These are phyloP conservation scores for Drosophila takahashii DNA, from an alignment of 1,140 invertebrate species.

Conservation along the genomic window DNA sequence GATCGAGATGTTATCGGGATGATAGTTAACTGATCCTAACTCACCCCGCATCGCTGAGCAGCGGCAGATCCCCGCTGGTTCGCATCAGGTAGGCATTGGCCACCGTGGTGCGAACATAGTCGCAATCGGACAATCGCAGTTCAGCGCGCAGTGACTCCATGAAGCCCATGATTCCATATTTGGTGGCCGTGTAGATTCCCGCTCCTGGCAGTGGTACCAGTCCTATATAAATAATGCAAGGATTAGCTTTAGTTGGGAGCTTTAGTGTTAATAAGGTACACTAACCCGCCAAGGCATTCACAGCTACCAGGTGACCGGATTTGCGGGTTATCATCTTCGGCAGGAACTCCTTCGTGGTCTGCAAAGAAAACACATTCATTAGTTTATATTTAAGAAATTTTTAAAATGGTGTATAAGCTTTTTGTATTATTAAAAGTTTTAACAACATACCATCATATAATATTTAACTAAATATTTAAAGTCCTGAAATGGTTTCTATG, in stretches of 20 bases:
- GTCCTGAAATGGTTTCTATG: too few relatives aligned
- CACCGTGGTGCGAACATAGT: conserved; percentile 78
- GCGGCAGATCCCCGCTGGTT: conserved; percentile 77
- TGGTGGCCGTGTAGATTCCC: conserved; percentile 82
- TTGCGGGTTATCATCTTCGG: conserved; percentile 80
- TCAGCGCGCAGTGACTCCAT: conserved; percentile 77
- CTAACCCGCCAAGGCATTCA: conserved; percentile 76
- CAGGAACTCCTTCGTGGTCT: conserved; percentile 82
- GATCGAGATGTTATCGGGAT: conserved; percentile 5
- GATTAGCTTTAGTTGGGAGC: too few relatives aligned
- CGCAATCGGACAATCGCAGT: conserved; percentile 72
- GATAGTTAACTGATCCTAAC: not conserved
- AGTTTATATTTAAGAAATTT: not conserved
- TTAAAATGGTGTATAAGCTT: too few relatives aligned
- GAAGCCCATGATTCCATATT: conserved; percentile 81
- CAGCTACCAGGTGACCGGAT: conserved; percentile 76
- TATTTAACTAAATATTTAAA: too few relatives aligned
- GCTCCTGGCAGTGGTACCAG: conserved; percentile 71
- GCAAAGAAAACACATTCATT: not conserved
- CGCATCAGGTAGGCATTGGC: conserved; percentile 80
- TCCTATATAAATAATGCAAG: conserved; percentile 19
- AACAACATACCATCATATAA: too few relatives aligned
- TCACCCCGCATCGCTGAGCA: conserved; percentile 79
- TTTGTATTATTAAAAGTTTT: too few relatives aligned
- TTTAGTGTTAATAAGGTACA: not conserved